A percentile compares a stretch with the other conserved stretches of the same genome.
Conservation (phyloP, 2,888 invertebrate genomes). For the Andrena marginata region DNA sequence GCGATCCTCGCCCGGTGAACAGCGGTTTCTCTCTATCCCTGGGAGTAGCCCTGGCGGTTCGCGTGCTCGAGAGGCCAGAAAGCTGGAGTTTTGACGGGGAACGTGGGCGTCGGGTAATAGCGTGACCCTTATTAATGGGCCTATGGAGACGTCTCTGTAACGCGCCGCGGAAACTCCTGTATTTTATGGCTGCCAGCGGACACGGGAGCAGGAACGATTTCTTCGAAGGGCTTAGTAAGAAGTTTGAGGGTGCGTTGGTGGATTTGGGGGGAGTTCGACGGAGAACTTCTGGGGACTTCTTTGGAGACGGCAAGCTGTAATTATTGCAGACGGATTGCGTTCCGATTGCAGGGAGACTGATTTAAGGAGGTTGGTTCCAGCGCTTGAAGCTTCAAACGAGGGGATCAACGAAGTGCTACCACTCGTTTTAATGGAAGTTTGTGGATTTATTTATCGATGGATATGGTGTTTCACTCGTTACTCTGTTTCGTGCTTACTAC, state of each 20-base stretch:
- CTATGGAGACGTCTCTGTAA: conserved; percentile 39
- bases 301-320: too few relatives aligned
- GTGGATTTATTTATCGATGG: too few relatives aligned
- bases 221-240: not conserved
- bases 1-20: conserved; percentile 24
- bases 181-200: conserved; percentile 22
- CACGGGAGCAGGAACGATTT: not conserved
- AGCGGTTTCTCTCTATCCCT: conserved; percentile 9
- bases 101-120: conserved; percentile 43
- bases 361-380: too few relatives aligned
- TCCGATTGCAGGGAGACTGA: too few relatives aligned
- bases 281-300: not conserved
- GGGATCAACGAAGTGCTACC: too few relatives aligned
- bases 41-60: conserved; percentile 1
- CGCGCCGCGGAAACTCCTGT: conserved; percentile 24
- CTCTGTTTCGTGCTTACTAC: too few relatives aligned
- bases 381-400: too few relatives aligned
- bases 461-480: too few relatives aligned
- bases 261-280: not conserved
- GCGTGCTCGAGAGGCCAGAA: conserved; percentile 27
- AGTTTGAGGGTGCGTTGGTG: not conserved
- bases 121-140: conserved; percentile 42
- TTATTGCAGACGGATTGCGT: too few relatives aligned
- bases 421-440: too few relatives aligned
- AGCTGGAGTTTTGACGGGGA: conserved; percentile 30